Percentiles rank a stretch among this genome's conserved stretches.
These are phyloP conservation scores for Calosoma granatense DNA, from an alignment of 1,140 invertebrate species.

Conservation along the genomic window DNA sequence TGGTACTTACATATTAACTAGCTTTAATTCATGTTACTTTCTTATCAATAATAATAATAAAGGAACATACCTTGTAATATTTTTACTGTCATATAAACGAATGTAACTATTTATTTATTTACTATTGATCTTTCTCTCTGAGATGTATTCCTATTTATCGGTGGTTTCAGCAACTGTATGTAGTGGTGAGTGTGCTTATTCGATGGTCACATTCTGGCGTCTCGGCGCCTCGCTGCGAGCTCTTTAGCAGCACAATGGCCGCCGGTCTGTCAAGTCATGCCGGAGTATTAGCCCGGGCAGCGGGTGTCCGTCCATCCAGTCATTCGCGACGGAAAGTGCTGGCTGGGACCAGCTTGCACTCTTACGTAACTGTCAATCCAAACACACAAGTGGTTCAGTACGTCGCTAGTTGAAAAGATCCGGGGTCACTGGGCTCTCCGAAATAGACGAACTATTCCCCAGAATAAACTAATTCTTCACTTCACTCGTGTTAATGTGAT, in stretches of 20 bases:
- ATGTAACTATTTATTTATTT: too few species aligned
- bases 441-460: too few species aligned
- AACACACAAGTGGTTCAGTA: background rate
- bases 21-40: too few species aligned
- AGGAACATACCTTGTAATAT: too few species aligned
- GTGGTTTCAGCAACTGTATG: too few species aligned
- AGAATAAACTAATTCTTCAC: too few species aligned
- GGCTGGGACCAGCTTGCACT: background rate
- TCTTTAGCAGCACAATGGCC: slow-evolving; percentile 5
- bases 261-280: slow-evolving; percentile 2
- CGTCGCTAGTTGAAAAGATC: background rate
- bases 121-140: too few species aligned
- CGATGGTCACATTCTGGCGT: background rate
- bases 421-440: background rate
- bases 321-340: background rate
- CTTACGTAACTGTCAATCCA: slow-evolving; percentile 7
- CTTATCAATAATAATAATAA: too few species aligned
- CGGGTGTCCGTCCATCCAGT: background rate
- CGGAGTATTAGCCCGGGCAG: slow-evolving; percentile 1
- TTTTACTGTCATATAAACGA: too few species aligned
- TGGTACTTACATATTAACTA: too few species aligned
- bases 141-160: too few species aligned
- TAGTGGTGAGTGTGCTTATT: background rate
- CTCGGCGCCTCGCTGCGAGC: background rate
- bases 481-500: too few species aligned